Base-by-base conservation (phyloP, 2,113 vertebrate genomes). In the Chamaetylas fuelleborni region DNA sequence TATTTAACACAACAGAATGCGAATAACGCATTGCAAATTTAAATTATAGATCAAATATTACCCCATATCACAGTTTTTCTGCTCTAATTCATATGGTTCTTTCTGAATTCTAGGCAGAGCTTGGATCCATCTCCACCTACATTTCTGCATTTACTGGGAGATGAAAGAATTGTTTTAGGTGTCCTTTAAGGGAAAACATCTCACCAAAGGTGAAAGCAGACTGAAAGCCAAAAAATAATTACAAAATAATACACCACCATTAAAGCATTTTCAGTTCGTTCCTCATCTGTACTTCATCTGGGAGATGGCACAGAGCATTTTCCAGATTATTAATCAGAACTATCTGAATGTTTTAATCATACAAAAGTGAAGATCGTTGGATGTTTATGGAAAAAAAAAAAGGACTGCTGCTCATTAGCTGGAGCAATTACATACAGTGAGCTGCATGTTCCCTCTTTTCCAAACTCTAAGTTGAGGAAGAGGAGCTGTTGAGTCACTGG, bases 221-320 rank as follows among this genome's bases (percentile, higher is more conserved):
- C 92, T 0, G 1, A 89, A 92, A 91, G 24, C 53, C 66, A 65
- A 53, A 81, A 40, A 90, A 61, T 62, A 89, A 91, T 77, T 83
- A 84, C 64, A 73, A 57, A 64, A 45, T 65, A 69, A 89, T 5
- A 47, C 20, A 78, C 10, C 13, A 48, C 18, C 40, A 74, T 79
- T 72, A 90, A 64, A 64, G 12, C 6, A 28, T 83, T 84, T 84
- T 58, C 64, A 77, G 45, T 47, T 91, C 74, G 80, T 70, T 93
- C 38, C 56, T 73, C 54, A 20, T 17, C 36, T 53, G 25, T 72
- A 40, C 7, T 73, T 72, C 38, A 70, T 5, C 67, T 74, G 72
- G 42, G 72, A 89, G 38, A 81, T 24, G 2, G 23, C 81, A 91
- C 34, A 89, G 64, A 62, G 10, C 11, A 65, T 71, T 89, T 54